Evolutionary conservation across 2,113 vertebrate genomes (phyloP), one percentile per base, ranked within the genome.

Genomic region (Pogona vitticeps): DNA sequence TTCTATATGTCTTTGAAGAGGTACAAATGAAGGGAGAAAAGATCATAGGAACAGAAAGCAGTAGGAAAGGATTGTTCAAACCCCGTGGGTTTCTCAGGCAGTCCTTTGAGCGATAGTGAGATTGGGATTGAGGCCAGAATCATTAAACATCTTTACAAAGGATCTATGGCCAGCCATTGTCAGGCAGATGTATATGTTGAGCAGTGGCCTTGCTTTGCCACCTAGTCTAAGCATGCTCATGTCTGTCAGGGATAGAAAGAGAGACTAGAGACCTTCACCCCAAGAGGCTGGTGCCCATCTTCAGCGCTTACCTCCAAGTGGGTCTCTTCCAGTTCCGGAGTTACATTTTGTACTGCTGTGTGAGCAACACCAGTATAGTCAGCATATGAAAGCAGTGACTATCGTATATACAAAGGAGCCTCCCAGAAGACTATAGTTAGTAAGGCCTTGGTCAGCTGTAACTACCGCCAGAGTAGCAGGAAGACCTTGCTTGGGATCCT

Each of bases 11-110:
- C 58, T 86, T 80, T 81, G 78, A 86, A 86, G 70, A 73, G 38
- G 13, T 21, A 20, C 31, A 86, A 58, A 73, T 33, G 59, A 86
- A 86, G 5, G 58, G 77, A 18, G 1, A 59, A 65, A 33, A 86
- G 56, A 86, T 86, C 85, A 86, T 38, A 86, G 70, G 58, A 72
- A 36, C 78, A 52, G 38, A 80, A 81, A 81, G 78, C 58, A 68
- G 52, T 59, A 73, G 85, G 72, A 80, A 77, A 75, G n/a, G 85
- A 81, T 75, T 80, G 79, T 86, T 73, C 20, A 46, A 86, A 36
- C n/a, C 70, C 58, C 68, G 1, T 26, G 40, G 46, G 58, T 14
- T 23, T 75, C 58, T 75, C 68, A 36, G 20, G 40, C 58, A 75
- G 40, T 56, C 38, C 70, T 81, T 81, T 75, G 58, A 65, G 31